phyloP scores from a whole-genome alignment of 2,888 invertebrate genomes.

The Polydrusus pterygomalis region DNA sequence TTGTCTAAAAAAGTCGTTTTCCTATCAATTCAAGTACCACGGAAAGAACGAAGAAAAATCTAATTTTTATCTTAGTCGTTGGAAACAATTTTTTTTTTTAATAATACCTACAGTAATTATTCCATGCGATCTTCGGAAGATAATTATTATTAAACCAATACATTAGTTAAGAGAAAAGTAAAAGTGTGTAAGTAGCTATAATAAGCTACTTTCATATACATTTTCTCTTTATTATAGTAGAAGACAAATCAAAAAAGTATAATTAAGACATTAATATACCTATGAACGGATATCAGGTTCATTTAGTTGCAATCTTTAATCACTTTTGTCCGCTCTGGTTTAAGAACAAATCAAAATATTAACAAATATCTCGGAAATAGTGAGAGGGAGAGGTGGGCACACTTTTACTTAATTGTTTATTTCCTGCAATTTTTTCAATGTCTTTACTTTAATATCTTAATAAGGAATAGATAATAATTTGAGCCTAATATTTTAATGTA shows the following conservation, averaged over 20 bases:
- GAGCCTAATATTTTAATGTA: background rate
- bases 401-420: conserved; percentile 10
- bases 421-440: conserved; percentile 6
- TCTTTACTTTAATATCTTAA: background rate
- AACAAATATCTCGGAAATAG: conserved; percentile 8
- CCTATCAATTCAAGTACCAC: too few species aligned
- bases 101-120: too few species aligned
- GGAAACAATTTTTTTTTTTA: too few species aligned
- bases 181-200: background rate
- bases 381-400: background rate
- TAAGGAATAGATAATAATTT: background rate
- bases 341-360: background rate
- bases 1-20: too few species aligned
- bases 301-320: background rate
- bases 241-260: background rate
- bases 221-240: background rate
- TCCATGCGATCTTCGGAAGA: too few species aligned
- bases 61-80: too few species aligned
- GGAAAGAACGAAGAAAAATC: too few species aligned
- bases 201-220: background rate
- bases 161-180: background rate
- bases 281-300: background rate
- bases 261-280: background rate
- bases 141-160: too few species aligned
- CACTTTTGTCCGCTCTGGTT: conserved; percentile 8